Base-by-base conservation (phyloP, 2,888 invertebrate species). In the Saturnia japonica region DNA sequence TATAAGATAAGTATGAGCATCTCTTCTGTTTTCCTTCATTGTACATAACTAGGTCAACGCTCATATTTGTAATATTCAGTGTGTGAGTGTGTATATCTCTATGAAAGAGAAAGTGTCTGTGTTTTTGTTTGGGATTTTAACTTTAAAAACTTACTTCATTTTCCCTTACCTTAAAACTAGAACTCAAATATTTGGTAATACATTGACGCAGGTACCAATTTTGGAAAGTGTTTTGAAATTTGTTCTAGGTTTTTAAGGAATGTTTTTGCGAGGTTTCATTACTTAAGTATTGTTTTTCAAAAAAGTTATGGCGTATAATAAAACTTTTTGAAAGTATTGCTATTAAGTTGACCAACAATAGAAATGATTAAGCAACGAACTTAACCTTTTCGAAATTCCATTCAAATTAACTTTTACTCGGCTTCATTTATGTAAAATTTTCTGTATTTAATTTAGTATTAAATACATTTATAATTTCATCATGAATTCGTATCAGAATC, bases 21-120 rank as follows among this genome's bases (percentile, higher is more conserved):
- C 25, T 60, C 57, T 60, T 34, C 28, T 62, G 16, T 64, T 34
- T 64, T 64, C 12, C 9, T 40, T 1, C n/a, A 40, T 40, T 19
- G 40, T 64, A 4, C 19, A 40, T 40, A 64, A n/a, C 64, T 76
- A 77, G 80, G 80, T 82, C 80, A 79, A 77, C 74, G 80, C 73
- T 79, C 79, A 82, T 77, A 77, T 76, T 81, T 70, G 71, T 80
- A 78, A 80, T 79, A 75, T 78, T 76, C 72, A 71, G 68, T 75
- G 75, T 76, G 77, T 78, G 77, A 74, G 72, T 72, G 70, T 75
- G 75, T 76, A 78, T 78, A 76, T 76, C 73, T 72, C 28, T 76
- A 77, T 80, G 80, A 83, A 83, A 85, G 83, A 81, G 85, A 87
- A 87, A 88, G 86, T 85, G 75, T 75, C 74, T 75, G 40, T 76